These are phyloP conservation scores for Harlomillsia oculata DNA, from an alignment of 1,140 invertebrate species.

Conservation along the genomic window DNA sequence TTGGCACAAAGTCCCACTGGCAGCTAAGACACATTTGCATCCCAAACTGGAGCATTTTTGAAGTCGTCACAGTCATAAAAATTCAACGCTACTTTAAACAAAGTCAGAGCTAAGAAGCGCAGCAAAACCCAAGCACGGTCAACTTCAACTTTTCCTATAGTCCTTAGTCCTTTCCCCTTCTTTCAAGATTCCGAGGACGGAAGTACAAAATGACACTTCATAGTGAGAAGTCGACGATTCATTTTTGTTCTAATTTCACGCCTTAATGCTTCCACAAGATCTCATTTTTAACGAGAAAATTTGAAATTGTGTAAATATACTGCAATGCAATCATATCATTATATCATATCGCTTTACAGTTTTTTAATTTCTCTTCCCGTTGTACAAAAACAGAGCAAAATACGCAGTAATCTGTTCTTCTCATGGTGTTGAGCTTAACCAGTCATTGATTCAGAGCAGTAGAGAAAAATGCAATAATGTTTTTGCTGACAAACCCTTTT, in stretches of 20 bases:
- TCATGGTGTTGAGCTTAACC: neutral
- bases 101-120: conserved; percentile 4
- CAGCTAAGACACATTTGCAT: neutral
- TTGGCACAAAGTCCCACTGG: neutral
- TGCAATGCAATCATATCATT: too few relatives aligned
- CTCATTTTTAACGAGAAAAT: neutral
- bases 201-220: neutral
- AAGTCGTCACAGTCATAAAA: conserved; percentile 7
- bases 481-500: too few relatives aligned
- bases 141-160: neutral
- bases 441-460: neutral
- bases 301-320: too few relatives aligned
- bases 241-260: conserved; percentile 14
- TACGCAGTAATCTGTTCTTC: neutral
- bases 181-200: neutral
- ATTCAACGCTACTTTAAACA: conserved; percentile 12
- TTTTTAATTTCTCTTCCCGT: neutral
- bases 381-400: neutral
- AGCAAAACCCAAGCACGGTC: neutral
- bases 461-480: too few relatives aligned
- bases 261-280: neutral
- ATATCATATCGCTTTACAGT: too few relatives aligned
- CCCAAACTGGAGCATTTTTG: neutral
- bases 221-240: conserved; percentile 3
- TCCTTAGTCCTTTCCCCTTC: neutral